These are phyloP conservation scores for Acronicta leporina DNA, from an alignment of 2,888 invertebrate species.

Conservation along the genomic window DNA sequence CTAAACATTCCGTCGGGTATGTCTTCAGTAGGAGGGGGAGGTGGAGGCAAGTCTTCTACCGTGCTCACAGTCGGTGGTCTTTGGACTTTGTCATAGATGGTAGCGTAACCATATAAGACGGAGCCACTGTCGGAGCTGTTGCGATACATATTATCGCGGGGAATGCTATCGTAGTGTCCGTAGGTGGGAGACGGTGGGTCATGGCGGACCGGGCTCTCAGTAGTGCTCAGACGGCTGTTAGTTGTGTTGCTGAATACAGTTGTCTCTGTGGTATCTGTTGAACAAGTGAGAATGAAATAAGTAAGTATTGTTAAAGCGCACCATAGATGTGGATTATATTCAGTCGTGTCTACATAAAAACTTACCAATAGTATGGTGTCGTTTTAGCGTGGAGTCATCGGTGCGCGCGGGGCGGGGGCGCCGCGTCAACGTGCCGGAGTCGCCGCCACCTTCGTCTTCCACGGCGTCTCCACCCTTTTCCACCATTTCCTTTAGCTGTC, in stretches of 20 bases:
- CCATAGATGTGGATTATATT: background rate
- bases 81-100: conserved; percentile 84
- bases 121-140: conserved; percentile 74
- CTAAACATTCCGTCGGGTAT: conserved; percentile 90
- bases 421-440: conserved; percentile 86
- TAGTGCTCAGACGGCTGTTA: conserved; percentile 59
- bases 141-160: conserved; percentile 70
- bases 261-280: conserved; percentile 70
- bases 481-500: conserved; percentile 96
- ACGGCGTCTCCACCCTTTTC: conserved; percentile 88
- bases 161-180: conserved; percentile 76
- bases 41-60: conserved; percentile 89
- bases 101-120: conserved; percentile 81
- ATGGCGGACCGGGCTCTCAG: conserved; percentile 65
- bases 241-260: conserved; percentile 63
- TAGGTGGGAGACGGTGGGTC: conserved; percentile 72
- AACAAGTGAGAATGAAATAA: conserved; percentile 5
- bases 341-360: conserved; percentile 10
- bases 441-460: conserved; percentile 85
- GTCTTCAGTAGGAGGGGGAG: conserved; percentile 92
- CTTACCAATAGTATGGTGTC: conserved; percentile 75
- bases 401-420: conserved; percentile 78
- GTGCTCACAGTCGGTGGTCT: conserved; percentile 65
- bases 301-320: conserved; percentile 1
- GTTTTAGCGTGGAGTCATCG: conserved; percentile 81